A percentile compares a stretch with the other conserved stretches of the same genome.
These are phyloP conservation scores for Hydrozoanthus gracilis DNA, from an alignment of 92 coral and sea anemone species.

Conservation along the genomic window DNA sequence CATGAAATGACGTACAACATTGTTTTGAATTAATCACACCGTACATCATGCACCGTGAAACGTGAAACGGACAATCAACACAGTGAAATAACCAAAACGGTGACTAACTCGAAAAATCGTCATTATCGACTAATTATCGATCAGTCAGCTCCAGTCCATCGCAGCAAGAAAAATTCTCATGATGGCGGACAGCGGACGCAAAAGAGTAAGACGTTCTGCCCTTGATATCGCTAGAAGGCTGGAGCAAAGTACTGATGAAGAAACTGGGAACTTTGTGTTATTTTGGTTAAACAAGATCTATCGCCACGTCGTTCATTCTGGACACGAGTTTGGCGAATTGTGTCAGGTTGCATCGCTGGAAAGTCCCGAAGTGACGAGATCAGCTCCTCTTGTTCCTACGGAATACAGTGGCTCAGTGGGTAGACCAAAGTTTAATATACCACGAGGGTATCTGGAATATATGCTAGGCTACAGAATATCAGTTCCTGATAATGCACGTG, in stretches of 20 bases:
- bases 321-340: conserved; percentile 8
- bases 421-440: not conserved
- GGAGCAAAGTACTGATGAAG: not conserved
- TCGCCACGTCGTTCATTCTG: conserved; percentile 7
- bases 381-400: not conserved
- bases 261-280: not conserved
- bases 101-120: not conserved
- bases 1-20: not conserved
- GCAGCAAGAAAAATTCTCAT: not conserved
- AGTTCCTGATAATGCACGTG: conserved; percentile 16
- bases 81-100: conserved; percentile 18
- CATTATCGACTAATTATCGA: not conserved
- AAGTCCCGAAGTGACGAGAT: not conserved
- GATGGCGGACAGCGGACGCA: not conserved
- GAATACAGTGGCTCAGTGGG: not conserved
- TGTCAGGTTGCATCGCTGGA: conserved; percentile 12
- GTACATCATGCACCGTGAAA: too few species aligned
- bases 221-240: not conserved
- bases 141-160: not conserved
- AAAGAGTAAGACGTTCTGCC: not conserved
- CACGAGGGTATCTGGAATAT: not conserved
- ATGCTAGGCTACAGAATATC: conserved; percentile 8
- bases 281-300: not conserved
- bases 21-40: conserved; percentile 7
- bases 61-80: not conserved